A percentile compares a stretch with the other conserved stretches of the same genome.
These are phyloP conservation scores for Limenitis camilla DNA, from an alignment of 2,888 invertebrate species.

Conservation along the genomic window DNA sequence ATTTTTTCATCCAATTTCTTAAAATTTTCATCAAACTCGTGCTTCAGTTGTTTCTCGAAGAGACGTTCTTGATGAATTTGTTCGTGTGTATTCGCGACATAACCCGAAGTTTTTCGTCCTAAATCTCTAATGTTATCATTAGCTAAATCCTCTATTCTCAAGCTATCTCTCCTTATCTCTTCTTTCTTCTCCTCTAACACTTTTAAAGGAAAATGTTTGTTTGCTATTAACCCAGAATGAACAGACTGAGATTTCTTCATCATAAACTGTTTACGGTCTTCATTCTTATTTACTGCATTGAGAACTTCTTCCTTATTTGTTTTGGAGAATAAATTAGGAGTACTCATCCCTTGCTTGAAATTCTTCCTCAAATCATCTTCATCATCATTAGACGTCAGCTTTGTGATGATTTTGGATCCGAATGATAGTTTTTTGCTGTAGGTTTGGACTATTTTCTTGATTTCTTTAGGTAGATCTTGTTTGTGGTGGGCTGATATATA, in stretches of 20 bases:
- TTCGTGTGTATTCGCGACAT: conserved; percentile 80
- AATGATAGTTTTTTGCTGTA: conserved; percentile 56
- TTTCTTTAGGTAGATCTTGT: conserved; percentile 81
- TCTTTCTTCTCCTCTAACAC: conserved; percentile 69
- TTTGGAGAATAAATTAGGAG: conserved; percentile 64
- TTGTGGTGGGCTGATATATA: conserved; percentile 81
- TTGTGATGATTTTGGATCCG: conserved; percentile 62
- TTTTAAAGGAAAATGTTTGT: conserved; percentile 58
- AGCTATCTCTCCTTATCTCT: conserved; percentile 55
- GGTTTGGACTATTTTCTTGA: conserved; percentile 83
- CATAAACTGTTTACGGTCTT: conserved; percentile 46
- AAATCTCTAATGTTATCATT: conserved; percentile 55
- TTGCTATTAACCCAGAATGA: conserved; percentile 56
- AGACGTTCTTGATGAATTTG: conserved; percentile 79
- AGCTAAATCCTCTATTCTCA: conserved; percentile 47
- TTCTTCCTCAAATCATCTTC: conserved; percentile 48
- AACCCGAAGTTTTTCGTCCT: conserved; percentile 54
- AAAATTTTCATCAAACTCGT: conserved; percentile 42
- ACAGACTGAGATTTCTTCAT: conserved; percentile 65
- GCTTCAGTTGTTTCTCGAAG: conserved; percentile 64
- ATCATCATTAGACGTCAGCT: conserved; percentile 51
- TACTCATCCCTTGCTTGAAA: conserved; percentile 53
- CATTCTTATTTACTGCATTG: conserved; percentile 32
- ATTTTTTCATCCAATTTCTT: conserved; percentile 50
- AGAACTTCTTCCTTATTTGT: conserved; percentile 44